A percentile compares a stretch with the other conserved stretches of the same genome.
Conservation (phyloP, 2,113 vertebrate species). For the Anser cygnoides region DNA sequence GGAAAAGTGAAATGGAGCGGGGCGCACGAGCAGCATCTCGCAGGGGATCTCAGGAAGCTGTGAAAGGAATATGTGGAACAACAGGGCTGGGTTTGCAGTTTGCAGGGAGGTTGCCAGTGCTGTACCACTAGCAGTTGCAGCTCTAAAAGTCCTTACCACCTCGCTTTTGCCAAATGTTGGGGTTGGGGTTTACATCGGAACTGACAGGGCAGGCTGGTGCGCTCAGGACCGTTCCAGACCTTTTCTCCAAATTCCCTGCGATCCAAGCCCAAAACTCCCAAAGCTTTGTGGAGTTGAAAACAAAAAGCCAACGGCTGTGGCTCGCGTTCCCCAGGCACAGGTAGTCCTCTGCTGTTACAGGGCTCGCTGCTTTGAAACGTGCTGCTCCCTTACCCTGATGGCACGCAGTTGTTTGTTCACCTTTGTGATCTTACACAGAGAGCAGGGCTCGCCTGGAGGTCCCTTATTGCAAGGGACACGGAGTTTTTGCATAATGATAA, state of each 20-base stretch:
- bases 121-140: rapidly evolving
- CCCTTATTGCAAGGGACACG: rapidly evolving
- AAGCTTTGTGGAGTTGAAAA: not conserved
- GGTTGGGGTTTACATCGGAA: rapidly evolving
- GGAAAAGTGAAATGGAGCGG: not conserved
- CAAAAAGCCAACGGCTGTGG: rapidly evolving
- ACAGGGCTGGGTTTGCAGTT: not conserved
- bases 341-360: rapidly evolving
- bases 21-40: rapidly evolving
- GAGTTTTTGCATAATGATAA: not conserved
- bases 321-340: rapidly evolving
- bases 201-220: rapidly evolving
- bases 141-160: not conserved
- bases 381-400: rapidly evolving
- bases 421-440: rapidly evolving
- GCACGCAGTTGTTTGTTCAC: rapidly evolving
- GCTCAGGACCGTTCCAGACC: no score
- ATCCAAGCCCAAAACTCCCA: not conserved
- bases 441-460: not conserved
- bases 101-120: rapidly evolving
- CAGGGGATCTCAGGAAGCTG: not conserved
- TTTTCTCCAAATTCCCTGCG: not conserved
- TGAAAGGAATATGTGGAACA: not conserved
- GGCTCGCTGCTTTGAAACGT: rapidly evolving
- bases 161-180: rapidly evolving